Base-by-base conservation (phyloP, 2,888 invertebrate species). In the Mythimna vitellina region DNA sequence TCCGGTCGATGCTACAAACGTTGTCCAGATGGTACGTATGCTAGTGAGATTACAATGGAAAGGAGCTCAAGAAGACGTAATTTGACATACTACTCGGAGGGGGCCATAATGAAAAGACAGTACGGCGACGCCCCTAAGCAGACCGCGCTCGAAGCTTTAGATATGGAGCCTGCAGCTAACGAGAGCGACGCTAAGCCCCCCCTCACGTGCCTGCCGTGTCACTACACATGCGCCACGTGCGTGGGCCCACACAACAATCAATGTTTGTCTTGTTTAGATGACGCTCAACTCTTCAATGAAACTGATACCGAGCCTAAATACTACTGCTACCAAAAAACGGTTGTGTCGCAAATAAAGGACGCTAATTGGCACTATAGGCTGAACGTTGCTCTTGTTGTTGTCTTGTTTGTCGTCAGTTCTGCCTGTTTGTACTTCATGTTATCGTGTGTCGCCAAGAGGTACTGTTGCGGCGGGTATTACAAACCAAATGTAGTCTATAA, bases 221-320 rank as follows among this genome's bases (percentile, higher is more conserved):
- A 98, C 93, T 98, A 98, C 90, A 97, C 97, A n/a, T 98, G 98
- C 90, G 96, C 96, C 72, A 96, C 96, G 14, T 98, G 98, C 88
- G 92, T 93, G 10, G 98, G 98, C 14, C 97, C 98, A 10, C 96
- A 97, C 83, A 97, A 97, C 91, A 97, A 97, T 87, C 97, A 98
- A 87, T 98, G 98, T 91, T 92, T 95, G 57, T 93, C 96, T 8
- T 98, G 98, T 91, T 97, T 97, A 88, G 96, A 96, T 9, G 98
- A 98, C 89, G 97, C 98, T 9, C 92, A 93, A 79, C 92, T 97
- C 64, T 94, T 93, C 81, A 95, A 94, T 79, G 77, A 88, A 75
- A 94, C 96, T 10, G 93, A 93, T 70, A 83, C 87, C 0, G 96
- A 95, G 83, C 91, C 93, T 65, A 95, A 93, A 82, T 88, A 89